phyloP scores from a whole-genome alignment of 2,113 vertebrate genomes.

The Helogale parvula region DNA sequence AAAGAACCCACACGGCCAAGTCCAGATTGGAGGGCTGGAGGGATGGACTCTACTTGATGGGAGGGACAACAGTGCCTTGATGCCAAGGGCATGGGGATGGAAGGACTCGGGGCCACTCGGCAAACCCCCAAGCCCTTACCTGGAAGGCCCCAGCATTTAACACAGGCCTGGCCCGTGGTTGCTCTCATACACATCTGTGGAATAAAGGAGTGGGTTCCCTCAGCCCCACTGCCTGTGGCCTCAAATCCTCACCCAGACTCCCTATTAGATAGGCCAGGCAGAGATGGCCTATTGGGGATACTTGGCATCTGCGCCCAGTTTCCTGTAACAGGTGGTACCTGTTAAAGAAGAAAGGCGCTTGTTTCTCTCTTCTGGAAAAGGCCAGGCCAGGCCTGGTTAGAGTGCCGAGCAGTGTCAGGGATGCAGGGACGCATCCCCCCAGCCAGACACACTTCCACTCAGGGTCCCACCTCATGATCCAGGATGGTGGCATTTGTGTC shows the following conservation, averaged over 20 bases:
- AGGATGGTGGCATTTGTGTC: neutral
- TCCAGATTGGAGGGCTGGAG: neutral
- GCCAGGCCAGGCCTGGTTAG: neutral
- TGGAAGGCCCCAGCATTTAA: neutral
- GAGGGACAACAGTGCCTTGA: neutral
- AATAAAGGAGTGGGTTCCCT: neutral
- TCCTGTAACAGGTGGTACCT: neutral
- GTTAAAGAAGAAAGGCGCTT: neutral
- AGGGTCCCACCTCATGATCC: neutral
- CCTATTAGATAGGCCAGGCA: neutral
- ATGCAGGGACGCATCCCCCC: neutral
- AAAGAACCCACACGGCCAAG: neutral
- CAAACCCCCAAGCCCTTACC: too few relatives aligned
- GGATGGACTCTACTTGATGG: neutral
- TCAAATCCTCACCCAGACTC: neutral
- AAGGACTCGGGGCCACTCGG: neutral
- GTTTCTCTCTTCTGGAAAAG: neutral
- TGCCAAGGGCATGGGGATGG: neutral
- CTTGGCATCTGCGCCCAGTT: neutral
- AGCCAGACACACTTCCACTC: neutral
- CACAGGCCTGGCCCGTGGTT: too few relatives aligned
- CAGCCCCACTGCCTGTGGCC: neutral
- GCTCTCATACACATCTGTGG: neutral
- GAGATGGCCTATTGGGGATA: neutral
- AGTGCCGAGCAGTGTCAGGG: neutral